These are phyloP conservation scores for Somateria mollissima DNA, from an alignment of 2,797 vertebrate species.

Conservation along the genomic window DNA sequence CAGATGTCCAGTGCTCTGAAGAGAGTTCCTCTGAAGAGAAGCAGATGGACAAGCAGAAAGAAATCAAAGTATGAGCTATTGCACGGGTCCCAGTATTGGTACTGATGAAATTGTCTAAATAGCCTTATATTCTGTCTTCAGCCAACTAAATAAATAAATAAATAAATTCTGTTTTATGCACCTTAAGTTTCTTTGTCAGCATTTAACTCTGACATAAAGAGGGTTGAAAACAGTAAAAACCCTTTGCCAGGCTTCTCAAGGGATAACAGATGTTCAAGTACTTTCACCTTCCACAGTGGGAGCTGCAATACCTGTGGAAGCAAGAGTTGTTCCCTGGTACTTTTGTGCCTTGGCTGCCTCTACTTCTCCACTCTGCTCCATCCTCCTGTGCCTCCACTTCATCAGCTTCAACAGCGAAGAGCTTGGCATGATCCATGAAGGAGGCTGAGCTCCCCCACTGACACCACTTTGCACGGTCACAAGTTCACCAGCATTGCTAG, in stretches of 20 bases:
- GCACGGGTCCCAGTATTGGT: neutral
- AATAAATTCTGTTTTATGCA: neutral
- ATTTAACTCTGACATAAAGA: neutral
- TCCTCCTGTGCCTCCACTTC: neutral
- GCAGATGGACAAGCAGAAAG: neutral
- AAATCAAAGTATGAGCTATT: neutral
- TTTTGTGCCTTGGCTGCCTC: neutral
- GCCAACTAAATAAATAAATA: neutral
- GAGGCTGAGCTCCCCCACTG: neutral
- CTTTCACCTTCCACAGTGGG: neutral
- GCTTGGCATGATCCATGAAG: neutral
- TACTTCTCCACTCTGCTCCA: neutral
- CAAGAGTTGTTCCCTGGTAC: neutral
- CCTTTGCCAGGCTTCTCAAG: neutral
- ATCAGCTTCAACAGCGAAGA: neutral
- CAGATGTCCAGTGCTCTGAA: neutral
- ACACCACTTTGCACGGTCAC: neutral
- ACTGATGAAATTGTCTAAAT: neutral
- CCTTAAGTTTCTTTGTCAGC: neutral
- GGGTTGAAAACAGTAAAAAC: neutral
- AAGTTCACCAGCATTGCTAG: slow-evolving; percentile 14
- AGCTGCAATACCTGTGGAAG: neutral
- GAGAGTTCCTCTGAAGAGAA: neutral
- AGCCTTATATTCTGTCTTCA: neutral
- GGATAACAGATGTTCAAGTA: neutral